Evolutionary conservation across 2,797 vertebrate species (phyloP).

Genomic region (Myotis findleyi): DNA sequence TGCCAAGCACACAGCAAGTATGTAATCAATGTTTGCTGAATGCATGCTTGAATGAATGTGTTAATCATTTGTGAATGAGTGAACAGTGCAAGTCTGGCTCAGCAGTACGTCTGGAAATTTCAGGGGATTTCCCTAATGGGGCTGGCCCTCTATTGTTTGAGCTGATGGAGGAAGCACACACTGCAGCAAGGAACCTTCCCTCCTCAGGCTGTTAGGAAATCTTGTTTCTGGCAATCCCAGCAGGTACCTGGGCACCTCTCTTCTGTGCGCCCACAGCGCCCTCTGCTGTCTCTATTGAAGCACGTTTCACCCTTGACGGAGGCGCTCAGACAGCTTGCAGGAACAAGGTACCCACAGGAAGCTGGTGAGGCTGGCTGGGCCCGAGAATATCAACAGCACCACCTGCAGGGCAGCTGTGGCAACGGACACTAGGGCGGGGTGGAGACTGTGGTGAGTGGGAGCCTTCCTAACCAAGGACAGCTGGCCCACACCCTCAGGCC

Average conservation of each 20-base stretch:
- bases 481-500: too few relatives aligned
- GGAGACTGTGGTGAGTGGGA: not conserved
- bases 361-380: not conserved
- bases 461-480: not conserved
- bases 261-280: not conserved
- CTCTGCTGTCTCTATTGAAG: not conserved
- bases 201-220: not conserved
- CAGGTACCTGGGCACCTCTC: fast-evolving
- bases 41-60: not conserved
- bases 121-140: not conserved
- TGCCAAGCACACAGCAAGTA: not conserved
- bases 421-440: too few relatives aligned
- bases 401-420: too few relatives aligned
- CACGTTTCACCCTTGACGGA: not conserved
- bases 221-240: fast-evolving
- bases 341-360: not conserved
- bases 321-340: too few relatives aligned
- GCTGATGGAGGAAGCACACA: not conserved
- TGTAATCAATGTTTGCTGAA: not conserved
- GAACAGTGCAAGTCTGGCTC: not conserved
- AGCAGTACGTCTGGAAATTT: not conserved
- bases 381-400: fast-evolving
- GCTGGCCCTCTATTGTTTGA: not conserved
- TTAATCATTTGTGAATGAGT: not conserved
- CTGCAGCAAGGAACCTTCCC: not conserved